These are phyloP conservation scores for Phoxinus dragarum DNA, from an alignment of 2,797 vertebrate genomes.

Conservation along the genomic window DNA sequence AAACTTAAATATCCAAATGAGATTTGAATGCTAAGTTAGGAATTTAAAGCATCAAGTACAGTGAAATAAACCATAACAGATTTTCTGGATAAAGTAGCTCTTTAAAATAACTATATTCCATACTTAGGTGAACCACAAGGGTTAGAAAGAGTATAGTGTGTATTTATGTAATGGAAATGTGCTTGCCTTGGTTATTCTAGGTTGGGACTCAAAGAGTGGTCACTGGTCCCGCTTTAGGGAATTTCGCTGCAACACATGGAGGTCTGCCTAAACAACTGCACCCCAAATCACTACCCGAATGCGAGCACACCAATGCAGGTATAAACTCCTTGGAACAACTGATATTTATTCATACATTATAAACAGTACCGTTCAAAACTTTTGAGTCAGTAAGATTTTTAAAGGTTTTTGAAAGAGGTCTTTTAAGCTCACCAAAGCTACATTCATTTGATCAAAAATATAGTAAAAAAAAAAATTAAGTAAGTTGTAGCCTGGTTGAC, in stretches of 20 bases:
- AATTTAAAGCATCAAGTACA: background rate
- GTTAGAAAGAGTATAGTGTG: background rate
- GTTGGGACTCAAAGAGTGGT: slow-evolving; percentile 67
- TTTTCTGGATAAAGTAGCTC: background rate
- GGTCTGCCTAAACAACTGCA: slow-evolving; percentile 49
- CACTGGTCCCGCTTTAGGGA: slow-evolving; percentile 63
- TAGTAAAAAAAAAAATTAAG: background rate
- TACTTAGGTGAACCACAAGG: slow-evolving; percentile 9
- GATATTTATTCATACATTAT: background rate
- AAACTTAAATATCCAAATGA: background rate
- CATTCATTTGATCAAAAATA: background rate
- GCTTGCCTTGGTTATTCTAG: slow-evolving; percentile 68
- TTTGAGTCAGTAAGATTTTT: background rate
- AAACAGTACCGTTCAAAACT: background rate
- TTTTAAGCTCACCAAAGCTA: background rate
- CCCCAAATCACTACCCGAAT: slow-evolving; percentile 64
- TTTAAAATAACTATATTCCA: background rate
- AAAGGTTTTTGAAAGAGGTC: background rate
- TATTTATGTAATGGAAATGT: slow-evolving; percentile 13
- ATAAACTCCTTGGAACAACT: slow-evolving; percentile 49
- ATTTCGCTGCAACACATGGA: slow-evolving; percentile 66
- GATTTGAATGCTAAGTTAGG: background rate
- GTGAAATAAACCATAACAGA: background rate
- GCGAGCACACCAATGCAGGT: slow-evolving; percentile 76
- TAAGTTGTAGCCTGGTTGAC: too few species aligned